phyloP scores from a whole-genome alignment of 2,113 vertebrate genomes.

The Steatornis caripensis region DNA sequence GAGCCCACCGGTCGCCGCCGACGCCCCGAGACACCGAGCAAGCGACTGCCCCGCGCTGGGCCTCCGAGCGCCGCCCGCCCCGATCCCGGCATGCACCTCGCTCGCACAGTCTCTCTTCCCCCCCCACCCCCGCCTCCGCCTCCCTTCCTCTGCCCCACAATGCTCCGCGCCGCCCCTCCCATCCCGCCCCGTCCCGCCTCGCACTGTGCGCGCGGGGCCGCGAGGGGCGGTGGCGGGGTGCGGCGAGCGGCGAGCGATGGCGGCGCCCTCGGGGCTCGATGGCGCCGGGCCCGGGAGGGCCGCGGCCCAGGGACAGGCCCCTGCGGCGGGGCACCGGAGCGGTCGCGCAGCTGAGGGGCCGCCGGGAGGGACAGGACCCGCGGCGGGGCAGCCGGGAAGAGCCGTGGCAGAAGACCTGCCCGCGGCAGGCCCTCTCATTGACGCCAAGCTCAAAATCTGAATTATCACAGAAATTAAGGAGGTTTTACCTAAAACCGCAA shows the following conservation, averaged over 20 bases:
- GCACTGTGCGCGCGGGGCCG: not conserved
- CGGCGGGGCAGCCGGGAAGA: too few relatives aligned
- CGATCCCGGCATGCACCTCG: slow-evolving; percentile 66
- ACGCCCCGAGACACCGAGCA: slow-evolving; percentile 27
- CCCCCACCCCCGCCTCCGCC: too few relatives aligned
- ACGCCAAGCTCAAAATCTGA: not conserved
- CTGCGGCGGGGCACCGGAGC: not conserved
- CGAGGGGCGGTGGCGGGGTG: too few relatives aligned
- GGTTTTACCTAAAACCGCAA: not conserved
- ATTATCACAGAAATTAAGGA: not conserved
- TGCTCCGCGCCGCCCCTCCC: slow-evolving; percentile 61
- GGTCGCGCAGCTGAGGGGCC: not conserved
- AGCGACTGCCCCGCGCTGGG: slow-evolving; percentile 26
- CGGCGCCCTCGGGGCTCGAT: too few relatives aligned
- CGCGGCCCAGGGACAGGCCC: not conserved
- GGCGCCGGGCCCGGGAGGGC: not conserved
- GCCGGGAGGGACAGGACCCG: too few relatives aligned
- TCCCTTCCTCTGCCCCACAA: slow-evolving; percentile 52
- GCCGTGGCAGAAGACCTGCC: too few relatives aligned
- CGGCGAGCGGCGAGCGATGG: too few relatives aligned
- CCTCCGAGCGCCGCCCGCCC: slow-evolving; percentile 69
- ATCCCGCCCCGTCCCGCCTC: too few relatives aligned
- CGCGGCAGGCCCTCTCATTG: accelerated
- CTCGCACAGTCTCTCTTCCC: not conserved
- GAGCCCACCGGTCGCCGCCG: slow-evolving; percentile 4